Base-by-base conservation (phyloP, 2,888 invertebrate genomes). In the Diplolepis rosae region DNA sequence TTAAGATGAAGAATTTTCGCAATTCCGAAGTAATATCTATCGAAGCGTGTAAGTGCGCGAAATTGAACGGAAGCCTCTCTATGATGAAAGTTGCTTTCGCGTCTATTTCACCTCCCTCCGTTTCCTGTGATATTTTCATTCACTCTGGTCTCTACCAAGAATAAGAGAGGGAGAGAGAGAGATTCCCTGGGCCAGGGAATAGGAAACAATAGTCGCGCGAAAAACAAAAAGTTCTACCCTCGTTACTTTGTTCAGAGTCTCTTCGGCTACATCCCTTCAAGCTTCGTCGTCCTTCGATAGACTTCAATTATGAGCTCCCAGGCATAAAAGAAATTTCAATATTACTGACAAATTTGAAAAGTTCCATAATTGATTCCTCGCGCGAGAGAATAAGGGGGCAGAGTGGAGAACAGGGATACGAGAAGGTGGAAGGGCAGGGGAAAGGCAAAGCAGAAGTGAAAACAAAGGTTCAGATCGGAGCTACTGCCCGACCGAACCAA, bases 321-420 rank as follows among this genome's bases (percentile, higher is more conserved):
- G 75, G 84, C 80, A 86, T 87, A 85, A 87, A 87, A 88, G 87
- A 87, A 88, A 88, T 88, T 88, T 88, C 88, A 88, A 87, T 88
- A 88, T 88, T 87, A 86, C 87, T 85, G 87, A 86, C 86, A 87
- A 87, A 87, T 87, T 87, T 86, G 87, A 88, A 88, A 88, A 88
- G 86, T 88, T 88, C 83, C 83, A 84, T 88, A 87, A 87, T 88
- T 87, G 87, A 87, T 87, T 87, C 83, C 83, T 85, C 83, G 77
- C 72, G 68, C 70, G 66, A 65, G 77, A 75, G 76, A 72, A 76
- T 74, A 76, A 77, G 71, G 68, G 71, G 70, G 67, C 69, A 74
- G 75, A 30, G 66, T 52, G 61, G 51, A 18, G 39, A 39, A 39
- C 28, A 35, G 51, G 32, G 65, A 52, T 67, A 52, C n/a, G 42